Conservation (phyloP, 2,888 invertebrate genomes). For the Cataglyphis altisquamis region DNA sequence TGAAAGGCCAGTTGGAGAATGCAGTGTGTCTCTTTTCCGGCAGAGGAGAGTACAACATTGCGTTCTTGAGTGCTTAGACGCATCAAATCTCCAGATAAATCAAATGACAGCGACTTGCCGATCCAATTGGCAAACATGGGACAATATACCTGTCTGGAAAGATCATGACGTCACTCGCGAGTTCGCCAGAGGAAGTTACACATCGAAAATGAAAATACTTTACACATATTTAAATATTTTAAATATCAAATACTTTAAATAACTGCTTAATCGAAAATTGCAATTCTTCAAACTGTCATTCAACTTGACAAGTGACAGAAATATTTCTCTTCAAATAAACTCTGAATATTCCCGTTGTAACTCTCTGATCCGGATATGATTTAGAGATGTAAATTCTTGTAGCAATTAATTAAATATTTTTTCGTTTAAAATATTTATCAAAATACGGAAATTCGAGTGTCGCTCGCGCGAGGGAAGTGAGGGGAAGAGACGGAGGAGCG, state of each 20-base stretch:
- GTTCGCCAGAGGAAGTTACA: too few relatives aligned
- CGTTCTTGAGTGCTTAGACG: background rate
- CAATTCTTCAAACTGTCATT: background rate
- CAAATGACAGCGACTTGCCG: background rate
- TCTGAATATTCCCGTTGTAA: background rate
- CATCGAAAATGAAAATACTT: too few relatives aligned
- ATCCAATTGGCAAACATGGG: too few relatives aligned
- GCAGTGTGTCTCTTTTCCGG: background rate
- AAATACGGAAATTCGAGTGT: constrained; percentile 23
- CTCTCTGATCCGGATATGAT: background rate
- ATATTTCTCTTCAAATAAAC: background rate
- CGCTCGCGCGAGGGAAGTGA: constrained; percentile 45
- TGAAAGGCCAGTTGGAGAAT: background rate
- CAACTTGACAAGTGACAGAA: background rate
- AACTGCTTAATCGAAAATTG: too few relatives aligned
- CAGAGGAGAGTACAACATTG: background rate
- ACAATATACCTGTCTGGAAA: too few relatives aligned
- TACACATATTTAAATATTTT: too few relatives aligned
- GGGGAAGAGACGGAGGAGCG: constrained; percentile 52
- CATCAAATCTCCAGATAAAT: background rate
- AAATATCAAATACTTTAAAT: too few relatives aligned
- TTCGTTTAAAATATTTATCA: background rate
- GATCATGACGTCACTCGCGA: too few relatives aligned
- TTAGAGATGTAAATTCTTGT: background rate
- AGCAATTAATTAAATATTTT: background rate